Percentiles rank a stretch among this genome's conserved stretches.
phyloP scores from a whole-genome alignment of 2,888 invertebrate species.

The Caprella mutica region DNA sequence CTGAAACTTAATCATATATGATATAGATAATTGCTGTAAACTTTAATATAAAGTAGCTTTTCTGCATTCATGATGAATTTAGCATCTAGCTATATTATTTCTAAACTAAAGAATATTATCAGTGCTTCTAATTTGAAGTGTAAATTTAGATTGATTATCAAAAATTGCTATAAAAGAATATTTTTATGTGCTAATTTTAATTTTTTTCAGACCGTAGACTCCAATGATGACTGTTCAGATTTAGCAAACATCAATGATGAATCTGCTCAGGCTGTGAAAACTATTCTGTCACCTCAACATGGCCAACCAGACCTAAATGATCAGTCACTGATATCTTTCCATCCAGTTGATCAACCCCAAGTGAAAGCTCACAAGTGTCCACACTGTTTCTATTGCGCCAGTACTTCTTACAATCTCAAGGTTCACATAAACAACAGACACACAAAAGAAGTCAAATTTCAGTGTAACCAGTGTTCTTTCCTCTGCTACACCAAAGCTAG shows the following conservation, averaged over 20 bases:
- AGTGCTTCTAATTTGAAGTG: too few relatives aligned
- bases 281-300: constrained; percentile 1
- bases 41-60: too few relatives aligned
- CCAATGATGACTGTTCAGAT: background rate
- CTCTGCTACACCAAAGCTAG: constrained; percentile 5
- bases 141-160: too few relatives aligned
- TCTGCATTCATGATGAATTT: too few relatives aligned
- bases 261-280: constrained; percentile 8
- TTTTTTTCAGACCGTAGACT: too few relatives aligned
- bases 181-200: too few relatives aligned
- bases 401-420: constrained; percentile 7
- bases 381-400: constrained; percentile 2
- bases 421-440: constrained; percentile 8
- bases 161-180: too few relatives aligned
- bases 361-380: background rate
- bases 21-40: too few relatives aligned
- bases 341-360: background rate
- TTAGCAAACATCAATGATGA: constrained; percentile 2
- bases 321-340: background rate
- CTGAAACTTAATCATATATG: too few relatives aligned
- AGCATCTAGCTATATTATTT: too few relatives aligned
- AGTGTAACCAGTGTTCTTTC: constrained; percentile 5
- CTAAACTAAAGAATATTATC: too few relatives aligned
- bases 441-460: constrained; percentile 7
- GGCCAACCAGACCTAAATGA: background rate